phyloP scores from a whole-genome alignment of 2,888 invertebrate species.

The Ophraella communa region DNA sequence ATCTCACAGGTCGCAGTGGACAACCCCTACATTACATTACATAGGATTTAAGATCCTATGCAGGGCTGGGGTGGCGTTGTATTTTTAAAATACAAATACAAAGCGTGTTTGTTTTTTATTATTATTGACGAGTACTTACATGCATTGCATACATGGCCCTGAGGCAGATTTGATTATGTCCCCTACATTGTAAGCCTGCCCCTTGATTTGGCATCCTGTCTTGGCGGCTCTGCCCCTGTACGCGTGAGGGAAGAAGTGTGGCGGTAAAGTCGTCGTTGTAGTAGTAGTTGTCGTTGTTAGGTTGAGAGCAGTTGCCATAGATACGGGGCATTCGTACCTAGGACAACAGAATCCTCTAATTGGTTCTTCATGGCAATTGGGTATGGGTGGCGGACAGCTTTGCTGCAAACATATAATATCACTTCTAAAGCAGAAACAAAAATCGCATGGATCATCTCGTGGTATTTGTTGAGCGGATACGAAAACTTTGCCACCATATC shows the following conservation, averaged over 20 bases:
- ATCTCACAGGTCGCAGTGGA: no score
- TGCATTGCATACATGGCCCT: conserved; percentile 93
- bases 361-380: conserved; percentile 89
- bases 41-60: no score
- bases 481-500: conserved; percentile 91
- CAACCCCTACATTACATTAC: no score
- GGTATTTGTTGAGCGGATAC: conserved; percentile 95
- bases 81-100: no score
- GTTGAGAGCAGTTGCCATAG: conserved; percentile 82
- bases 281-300: conserved; percentile 87
- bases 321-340: conserved; percentile 90
- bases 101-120: neutral
- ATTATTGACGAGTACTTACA: conserved; percentile 69
- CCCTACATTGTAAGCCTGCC: conserved; percentile 84
- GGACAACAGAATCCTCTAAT: conserved; percentile 95
- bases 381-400: conserved; percentile 93
- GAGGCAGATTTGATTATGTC: conserved; percentile 85
- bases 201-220: conserved; percentile 86
- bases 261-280: conserved; percentile 84
- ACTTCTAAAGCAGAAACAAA: conserved; percentile 96
- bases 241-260: conserved; percentile 80
- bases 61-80: no score
- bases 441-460: conserved; percentile 92
- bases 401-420: conserved; percentile 95
- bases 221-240: conserved; percentile 77